Evolutionary conservation across 2,888 invertebrate genomes (phyloP).

Genomic region (Bursaphelenchus okinawaensis): DNA sequence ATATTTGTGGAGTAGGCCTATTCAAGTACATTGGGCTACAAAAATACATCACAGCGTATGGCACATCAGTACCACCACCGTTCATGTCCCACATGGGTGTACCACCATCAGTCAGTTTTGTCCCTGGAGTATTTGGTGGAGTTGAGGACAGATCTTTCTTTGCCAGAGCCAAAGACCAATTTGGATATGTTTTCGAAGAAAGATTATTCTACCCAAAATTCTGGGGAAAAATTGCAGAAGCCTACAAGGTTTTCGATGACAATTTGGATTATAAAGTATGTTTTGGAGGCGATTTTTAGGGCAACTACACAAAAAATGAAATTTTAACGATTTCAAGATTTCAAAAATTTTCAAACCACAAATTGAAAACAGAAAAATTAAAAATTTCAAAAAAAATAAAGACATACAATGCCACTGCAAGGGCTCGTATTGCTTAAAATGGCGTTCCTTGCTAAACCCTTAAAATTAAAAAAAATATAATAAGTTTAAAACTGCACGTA

Average conservation of each 20-base stretch:
- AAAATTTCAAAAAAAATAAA: no score
- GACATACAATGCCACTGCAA: no score
- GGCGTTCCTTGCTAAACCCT: no score
- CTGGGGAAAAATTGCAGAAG: not conserved
- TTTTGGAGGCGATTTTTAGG: no score
- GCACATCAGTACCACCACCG: not conserved
- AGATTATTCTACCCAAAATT: not conserved
- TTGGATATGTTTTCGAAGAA: not conserved
- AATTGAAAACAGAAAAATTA: no score
- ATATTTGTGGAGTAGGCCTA: conserved; percentile 7
- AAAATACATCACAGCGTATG: not conserved
- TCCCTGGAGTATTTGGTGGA: not conserved
- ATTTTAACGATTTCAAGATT: no score
- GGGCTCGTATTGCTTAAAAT: no score
- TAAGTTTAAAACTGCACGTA: no score
- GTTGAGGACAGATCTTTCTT: not conserved
- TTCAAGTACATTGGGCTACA: conserved; percentile 1
- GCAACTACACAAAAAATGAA: no score
- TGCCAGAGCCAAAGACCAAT: not conserved
- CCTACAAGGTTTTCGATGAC: not conserved
- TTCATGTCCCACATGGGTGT: not conserved
- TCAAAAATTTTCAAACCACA: no score
- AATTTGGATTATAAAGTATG: not conserved
- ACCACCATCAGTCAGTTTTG: not conserved
- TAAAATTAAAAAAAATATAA: no score